Percentiles rank a stretch among this genome's conserved stretches.
phyloP scores from a whole-genome alignment of 30 jellyfish, hydroid and myxozoan species.

The Catostylus mosaicus region DNA sequence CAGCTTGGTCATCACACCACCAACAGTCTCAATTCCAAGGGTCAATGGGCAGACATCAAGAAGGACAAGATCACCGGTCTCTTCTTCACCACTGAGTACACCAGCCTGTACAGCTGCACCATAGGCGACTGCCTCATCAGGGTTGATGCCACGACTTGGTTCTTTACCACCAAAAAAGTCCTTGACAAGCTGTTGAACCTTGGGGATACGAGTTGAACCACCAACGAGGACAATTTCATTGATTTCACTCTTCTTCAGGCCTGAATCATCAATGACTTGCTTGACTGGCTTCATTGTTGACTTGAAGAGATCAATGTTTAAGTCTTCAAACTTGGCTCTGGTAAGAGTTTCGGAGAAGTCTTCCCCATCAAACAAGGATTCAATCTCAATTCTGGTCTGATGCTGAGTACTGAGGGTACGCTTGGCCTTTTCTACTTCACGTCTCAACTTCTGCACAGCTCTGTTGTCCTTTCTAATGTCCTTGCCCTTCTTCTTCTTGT shows the following conservation, averaged over 20 bases:
- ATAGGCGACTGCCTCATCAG: conserved; percentile 99
- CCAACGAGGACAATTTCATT: conserved; percentile 99
- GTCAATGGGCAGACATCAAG: conserved; percentile 99
- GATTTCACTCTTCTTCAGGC: conserved; percentile 81
- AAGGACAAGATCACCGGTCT: conserved; percentile 97
- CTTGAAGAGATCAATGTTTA: conserved; percentile 86
- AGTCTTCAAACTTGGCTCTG: conserved; percentile 97
- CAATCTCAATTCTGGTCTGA: conserved; percentile 98
- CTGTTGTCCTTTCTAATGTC: conserved; percentile 95
- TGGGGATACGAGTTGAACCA: conserved; percentile 99
- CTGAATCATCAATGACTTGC: conserved; percentile 95
- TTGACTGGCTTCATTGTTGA: conserved; percentile 94
- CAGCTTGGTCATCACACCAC: conserved; percentile 99
- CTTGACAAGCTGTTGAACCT: conserved; percentile 89
- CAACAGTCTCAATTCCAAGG: conserved; percentile 99
- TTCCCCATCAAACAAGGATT: conserved; percentile 94
- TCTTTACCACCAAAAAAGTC: conserved; percentile 94
- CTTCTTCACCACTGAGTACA: conserved; percentile 98
- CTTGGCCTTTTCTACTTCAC: conserved; percentile 99
- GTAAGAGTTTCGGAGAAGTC: conserved; percentile 99
- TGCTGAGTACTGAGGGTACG: conserved; percentile 99
- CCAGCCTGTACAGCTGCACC: conserved; percentile 99
- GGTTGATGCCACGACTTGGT: conserved; percentile 98
- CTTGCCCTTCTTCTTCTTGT: conserved; percentile 98
- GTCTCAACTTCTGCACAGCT: conserved; percentile 98